Percentiles rank a stretch among this genome's conserved stretches.
Evolutionary conservation across 2,888 invertebrate genomes (phyloP).

Genomic region (Callimorpha dominula): DNA sequence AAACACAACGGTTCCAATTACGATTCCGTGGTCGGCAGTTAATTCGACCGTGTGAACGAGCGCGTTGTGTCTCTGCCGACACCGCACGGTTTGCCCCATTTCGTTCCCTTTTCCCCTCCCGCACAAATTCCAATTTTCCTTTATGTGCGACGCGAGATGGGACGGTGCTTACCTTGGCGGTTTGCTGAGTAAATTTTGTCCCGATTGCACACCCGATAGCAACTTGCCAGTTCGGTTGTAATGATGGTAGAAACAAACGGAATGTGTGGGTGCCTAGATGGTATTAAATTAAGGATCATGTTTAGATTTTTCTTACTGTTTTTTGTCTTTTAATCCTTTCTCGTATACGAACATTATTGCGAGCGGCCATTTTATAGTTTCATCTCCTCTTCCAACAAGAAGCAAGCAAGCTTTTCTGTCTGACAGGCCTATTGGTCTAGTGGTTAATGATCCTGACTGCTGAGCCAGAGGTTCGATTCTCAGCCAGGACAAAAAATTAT

Average conservation of each 20-base stretch:
- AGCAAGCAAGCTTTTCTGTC: no score
- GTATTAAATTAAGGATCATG: neutral
- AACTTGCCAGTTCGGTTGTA: constrained; percentile 7
- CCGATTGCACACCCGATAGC: constrained; percentile 26
- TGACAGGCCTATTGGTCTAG: no score
- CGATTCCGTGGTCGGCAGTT: constrained; percentile 59
- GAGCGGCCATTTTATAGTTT: no score
- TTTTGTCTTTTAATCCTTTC: neutral
- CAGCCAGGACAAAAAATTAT: no score
- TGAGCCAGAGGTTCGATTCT: no score
- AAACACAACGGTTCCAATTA: constrained; percentile 76
- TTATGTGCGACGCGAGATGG: constrained; percentile 60
- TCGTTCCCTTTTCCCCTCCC: constrained; percentile 22
- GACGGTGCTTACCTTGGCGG: constrained; percentile 46
- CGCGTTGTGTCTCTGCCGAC: constrained; percentile 39
- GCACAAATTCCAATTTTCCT: constrained; percentile 73
- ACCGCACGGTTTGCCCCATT: constrained; percentile 30
- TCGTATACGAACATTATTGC: neutral
- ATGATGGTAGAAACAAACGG: constrained; percentile 6
- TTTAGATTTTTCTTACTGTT: constrained; percentile 1
- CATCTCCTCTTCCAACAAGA: no score
- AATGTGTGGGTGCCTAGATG: neutral
- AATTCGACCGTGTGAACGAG: constrained; percentile 69
- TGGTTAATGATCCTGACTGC: no score
- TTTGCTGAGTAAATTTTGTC: constrained; percentile 29